Base-by-base conservation (phyloP, 2,113 vertebrate genomes). In the Nettapus auritus region DNA sequence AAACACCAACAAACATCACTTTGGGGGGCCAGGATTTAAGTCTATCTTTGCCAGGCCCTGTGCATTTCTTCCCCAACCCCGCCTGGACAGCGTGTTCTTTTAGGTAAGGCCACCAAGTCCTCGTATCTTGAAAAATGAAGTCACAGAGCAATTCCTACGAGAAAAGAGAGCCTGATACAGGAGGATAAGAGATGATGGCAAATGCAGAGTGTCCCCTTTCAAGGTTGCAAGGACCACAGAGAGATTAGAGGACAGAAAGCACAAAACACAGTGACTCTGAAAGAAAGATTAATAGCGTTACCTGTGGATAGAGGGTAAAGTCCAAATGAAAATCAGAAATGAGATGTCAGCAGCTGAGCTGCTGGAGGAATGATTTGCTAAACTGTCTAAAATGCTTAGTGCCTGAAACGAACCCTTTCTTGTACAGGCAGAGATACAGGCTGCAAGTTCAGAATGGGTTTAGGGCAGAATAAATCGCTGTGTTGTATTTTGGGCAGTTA, bases 261-360 rank as follows among this genome's bases (percentile, higher is more conserved):
- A 64, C 0, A 0, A 90, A 86, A 86, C 38, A 28, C 64, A 36
- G 38, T 2, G 15, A 57, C 42, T 71, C 36, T 88, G 86, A 93
- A 73, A 89, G 70, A 34, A 67, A 90, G 94, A 96, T 76, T 75
- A 92, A 86, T 55, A 69, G 26, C 29, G 67, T 40, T 91, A 77
- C 63, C 82, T 91, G 74, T 7, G 3, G 6, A 11, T 2, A 11
- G 48, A 90, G 53, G 33, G 71, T 48, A n/a, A 92, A 82, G 56
- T 84, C 77, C 52, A 78, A 53, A 63, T 90, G 81, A 93, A 85
- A 92, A 88, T 81, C 6, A 33, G 91, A 89, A 96, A 94, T 92
- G 81, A 94, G 77, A 84, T 82, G 91, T 89, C 96, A 97, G 69
- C 3, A 1, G 69, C 84, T 57, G 16, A n/a, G 59, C 79, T 93